These are phyloP conservation scores for Hymenopus coronatus DNA, from an alignment of 2,888 invertebrate genomes.

Conservation along the genomic window DNA sequence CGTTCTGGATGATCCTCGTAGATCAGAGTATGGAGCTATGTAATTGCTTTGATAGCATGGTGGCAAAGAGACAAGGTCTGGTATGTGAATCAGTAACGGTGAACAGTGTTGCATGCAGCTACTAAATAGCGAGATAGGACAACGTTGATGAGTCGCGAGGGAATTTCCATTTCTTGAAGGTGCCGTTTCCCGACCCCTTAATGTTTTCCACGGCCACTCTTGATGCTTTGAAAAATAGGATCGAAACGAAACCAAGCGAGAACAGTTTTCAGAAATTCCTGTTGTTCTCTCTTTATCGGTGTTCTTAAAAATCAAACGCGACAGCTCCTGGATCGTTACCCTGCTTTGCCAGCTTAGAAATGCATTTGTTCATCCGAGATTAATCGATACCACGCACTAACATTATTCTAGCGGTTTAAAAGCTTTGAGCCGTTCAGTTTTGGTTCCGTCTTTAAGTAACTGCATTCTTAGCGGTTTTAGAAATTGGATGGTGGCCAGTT, in stretches of 20 bases:
- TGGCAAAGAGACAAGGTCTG: too few relatives aligned
- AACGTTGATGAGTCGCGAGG: too few relatives aligned
- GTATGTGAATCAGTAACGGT: too few relatives aligned
- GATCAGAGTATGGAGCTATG: too few relatives aligned
- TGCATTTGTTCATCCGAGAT: background rate
- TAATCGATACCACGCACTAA: background rate
- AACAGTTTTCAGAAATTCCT: background rate
- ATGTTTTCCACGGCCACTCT: background rate
- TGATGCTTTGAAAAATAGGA: background rate
- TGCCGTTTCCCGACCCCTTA: too few relatives aligned
- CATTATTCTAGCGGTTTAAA: background rate
- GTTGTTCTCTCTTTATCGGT: background rate
- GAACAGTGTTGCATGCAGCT: too few relatives aligned
- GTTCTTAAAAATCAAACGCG: background rate
- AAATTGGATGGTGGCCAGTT: background rate
- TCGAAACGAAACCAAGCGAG: background rate
- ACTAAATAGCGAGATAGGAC: too few relatives aligned
- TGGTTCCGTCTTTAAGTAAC: background rate
- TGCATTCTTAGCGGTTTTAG: background rate
- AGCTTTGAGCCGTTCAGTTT: background rate
- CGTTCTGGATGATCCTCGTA: too few relatives aligned
- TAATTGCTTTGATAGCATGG: too few relatives aligned
- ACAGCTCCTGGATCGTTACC: background rate
- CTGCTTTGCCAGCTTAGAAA: background rate
- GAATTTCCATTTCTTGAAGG: too few relatives aligned